Percentiles rank a stretch among this genome's conserved stretches.
Evolutionary conservation across 2,113 vertebrate genomes (phyloP).

Genomic region (Odocoileus hemionus): DNA sequence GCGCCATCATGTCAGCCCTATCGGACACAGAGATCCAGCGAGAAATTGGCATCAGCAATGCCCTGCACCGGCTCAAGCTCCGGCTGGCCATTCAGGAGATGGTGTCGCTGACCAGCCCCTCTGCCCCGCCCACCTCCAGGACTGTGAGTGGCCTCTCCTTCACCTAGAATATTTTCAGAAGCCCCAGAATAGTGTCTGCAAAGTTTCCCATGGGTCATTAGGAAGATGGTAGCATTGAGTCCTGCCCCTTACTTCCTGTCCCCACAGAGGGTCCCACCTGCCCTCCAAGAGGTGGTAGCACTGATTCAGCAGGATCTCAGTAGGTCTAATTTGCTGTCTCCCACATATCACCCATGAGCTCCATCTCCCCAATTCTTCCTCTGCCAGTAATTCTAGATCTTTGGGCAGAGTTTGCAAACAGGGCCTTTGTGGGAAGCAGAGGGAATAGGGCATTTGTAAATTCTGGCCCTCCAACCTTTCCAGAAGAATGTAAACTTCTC

Average conservation of each 20-base stretch:
- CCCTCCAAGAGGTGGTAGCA: neutral
- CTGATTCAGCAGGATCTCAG: neutral
- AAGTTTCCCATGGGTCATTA: neutral
- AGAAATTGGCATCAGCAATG: constrained; percentile 98
- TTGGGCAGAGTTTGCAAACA: neutral
- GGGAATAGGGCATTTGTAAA: neutral
- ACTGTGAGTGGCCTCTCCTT: constrained; percentile 80
- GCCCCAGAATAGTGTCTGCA: neutral
- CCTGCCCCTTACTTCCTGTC: neutral
- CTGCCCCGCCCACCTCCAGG: constrained; percentile 91
- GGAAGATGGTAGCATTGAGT: neutral
- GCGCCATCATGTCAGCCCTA: constrained; percentile 97
- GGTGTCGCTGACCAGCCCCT: constrained; percentile 97
- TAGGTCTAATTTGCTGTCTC: neutral
- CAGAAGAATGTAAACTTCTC: neutral
- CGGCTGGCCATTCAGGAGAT: constrained; percentile 98
- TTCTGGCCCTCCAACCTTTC: neutral
- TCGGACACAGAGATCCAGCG: constrained; percentile 98
- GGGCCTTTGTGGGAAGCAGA: neutral
- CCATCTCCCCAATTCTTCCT: neutral
- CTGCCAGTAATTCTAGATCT: neutral
- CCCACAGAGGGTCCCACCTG: neutral
- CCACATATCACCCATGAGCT: neutral
- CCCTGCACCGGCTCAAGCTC: constrained; percentile 95
- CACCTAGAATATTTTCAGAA: neutral